Evolutionary conservation across 2,113 vertebrate genomes (phyloP).

Genomic region (Excalfactoria chinensis): DNA sequence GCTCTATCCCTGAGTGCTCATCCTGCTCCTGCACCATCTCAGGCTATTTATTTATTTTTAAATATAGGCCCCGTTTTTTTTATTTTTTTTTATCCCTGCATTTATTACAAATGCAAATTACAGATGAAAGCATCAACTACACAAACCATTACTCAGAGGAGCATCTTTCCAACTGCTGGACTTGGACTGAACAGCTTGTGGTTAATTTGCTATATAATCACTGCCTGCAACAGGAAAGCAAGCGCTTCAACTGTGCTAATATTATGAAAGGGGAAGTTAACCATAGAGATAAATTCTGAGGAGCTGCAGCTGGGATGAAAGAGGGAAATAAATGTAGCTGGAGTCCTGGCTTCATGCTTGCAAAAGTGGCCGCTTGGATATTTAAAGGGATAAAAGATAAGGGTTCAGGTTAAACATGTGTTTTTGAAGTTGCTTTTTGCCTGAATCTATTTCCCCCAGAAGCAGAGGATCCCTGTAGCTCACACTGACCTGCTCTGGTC

Average conservation of each 20-base stretch:
- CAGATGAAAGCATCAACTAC: constrained; percentile 82
- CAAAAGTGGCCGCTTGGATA: constrained; percentile 67
- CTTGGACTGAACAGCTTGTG: constrained; percentile 84
- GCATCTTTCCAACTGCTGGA: constrained; percentile 82
- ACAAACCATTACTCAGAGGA: constrained; percentile 85
- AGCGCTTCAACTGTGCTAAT: constrained; percentile 82
- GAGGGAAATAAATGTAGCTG: constrained; percentile 70
- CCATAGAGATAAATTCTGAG: constrained; percentile 79
- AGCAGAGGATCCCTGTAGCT: constrained; percentile 57
- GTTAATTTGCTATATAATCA: constrained; percentile 88
- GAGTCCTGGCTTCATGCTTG: constrained; percentile 67
- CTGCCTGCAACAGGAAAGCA: constrained; percentile 80
- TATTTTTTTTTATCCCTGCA: constrained; percentile 81
- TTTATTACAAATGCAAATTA: constrained; percentile 84
- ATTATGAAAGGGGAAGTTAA: constrained; percentile 85
- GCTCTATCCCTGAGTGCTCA: background rate
- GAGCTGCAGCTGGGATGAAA: constrained; percentile 73
- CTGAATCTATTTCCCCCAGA: background rate
- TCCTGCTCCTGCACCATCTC: constrained; percentile 8
- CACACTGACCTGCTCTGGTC: constrained; percentile 7
- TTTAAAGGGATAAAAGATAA: constrained; percentile 73
- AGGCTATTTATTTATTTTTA: constrained; percentile 41
- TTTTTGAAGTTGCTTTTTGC: constrained; percentile 64
- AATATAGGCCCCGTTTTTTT: constrained; percentile 74
- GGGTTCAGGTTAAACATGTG: constrained; percentile 52